These are phyloP conservation scores for Chymomyza procnemis DNA, from an alignment of 2,888 invertebrate genomes.

Conservation along the genomic window DNA sequence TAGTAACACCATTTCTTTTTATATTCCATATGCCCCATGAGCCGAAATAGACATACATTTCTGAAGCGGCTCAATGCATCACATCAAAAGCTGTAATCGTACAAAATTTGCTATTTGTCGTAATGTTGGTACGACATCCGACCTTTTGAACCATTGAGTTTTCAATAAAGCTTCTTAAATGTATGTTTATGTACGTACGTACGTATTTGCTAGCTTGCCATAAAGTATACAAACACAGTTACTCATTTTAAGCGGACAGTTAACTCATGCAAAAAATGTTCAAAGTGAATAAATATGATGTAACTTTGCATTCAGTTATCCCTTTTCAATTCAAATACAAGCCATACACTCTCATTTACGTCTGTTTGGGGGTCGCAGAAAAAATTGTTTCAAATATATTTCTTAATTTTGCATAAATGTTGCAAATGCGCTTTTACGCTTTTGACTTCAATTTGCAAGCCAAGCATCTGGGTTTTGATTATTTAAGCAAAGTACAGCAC, in stretches of 20 bases:
- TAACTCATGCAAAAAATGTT: constrained; percentile 75
- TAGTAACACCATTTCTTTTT: too few relatives aligned
- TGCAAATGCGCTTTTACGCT: constrained; percentile 77
- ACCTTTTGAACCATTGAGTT: not conserved
- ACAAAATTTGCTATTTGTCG: too few relatives aligned
- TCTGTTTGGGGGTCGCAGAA: too few relatives aligned
- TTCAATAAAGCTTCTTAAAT: not conserved
- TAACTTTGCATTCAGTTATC: constrained; percentile 61
- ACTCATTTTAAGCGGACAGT: constrained; percentile 51
- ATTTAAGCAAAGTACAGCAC: constrained; percentile 22
- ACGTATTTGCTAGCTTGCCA: not conserved
- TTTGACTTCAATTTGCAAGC: constrained; percentile 65
- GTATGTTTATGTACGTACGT: not conserved
- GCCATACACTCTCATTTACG: constrained; percentile 33
- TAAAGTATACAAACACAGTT: not conserved
- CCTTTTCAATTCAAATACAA: constrained; percentile 22
- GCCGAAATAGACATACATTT: too few relatives aligned
- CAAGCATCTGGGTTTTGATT: constrained; percentile 65
- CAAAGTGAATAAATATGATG: constrained; percentile 64
- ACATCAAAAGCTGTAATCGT: too few relatives aligned
- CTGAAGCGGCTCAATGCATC: too few relatives aligned
- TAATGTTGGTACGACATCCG: not conserved
- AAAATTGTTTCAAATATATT: not conserved
- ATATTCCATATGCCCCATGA: too few relatives aligned
- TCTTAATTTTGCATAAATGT: constrained; percentile 56